A percentile compares a stretch with the other conserved stretches of the same genome.
Evolutionary conservation across 2,888 invertebrate genomes (phyloP).

Genomic region (Trissoscelio sp.): DNA sequence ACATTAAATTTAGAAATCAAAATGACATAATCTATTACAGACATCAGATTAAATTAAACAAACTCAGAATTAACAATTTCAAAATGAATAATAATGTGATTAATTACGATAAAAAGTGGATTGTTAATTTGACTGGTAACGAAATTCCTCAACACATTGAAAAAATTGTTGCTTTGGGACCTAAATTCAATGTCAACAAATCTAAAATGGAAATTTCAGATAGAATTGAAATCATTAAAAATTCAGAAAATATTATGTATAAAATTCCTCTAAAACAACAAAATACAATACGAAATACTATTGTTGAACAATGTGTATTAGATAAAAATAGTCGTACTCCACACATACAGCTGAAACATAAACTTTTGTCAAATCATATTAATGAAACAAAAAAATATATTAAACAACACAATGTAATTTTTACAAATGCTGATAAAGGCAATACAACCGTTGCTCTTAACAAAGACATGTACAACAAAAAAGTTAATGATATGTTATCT

Average conservation of each 20-base stretch:
- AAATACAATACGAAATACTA: background rate
- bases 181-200: background rate
- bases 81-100: background rate
- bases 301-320: too few relatives aligned
- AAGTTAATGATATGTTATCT: background rate
- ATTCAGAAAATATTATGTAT: background rate
- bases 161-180: background rate
- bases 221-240: background rate
- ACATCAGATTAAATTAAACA: background rate
- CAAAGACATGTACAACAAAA: background rate
- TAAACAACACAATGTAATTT: constrained; percentile 1
- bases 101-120: background rate
- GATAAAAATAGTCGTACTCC: too few relatives aligned
- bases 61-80: background rate
- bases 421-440: constrained; percentile 6
- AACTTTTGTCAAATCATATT: background rate
- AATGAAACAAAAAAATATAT: background rate
- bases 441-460: constrained; percentile 7
- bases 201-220: background rate
- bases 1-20: background rate
- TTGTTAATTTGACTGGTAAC: background rate
- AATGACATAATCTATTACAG: background rate
- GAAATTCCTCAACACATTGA: background rate
- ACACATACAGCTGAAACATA: background rate
- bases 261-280: background rate